Evolutionary conservation across 2,113 vertebrate species (phyloP), one percentile per base, ranked within the genome.

Genomic region (Nibea coibor): DNA sequence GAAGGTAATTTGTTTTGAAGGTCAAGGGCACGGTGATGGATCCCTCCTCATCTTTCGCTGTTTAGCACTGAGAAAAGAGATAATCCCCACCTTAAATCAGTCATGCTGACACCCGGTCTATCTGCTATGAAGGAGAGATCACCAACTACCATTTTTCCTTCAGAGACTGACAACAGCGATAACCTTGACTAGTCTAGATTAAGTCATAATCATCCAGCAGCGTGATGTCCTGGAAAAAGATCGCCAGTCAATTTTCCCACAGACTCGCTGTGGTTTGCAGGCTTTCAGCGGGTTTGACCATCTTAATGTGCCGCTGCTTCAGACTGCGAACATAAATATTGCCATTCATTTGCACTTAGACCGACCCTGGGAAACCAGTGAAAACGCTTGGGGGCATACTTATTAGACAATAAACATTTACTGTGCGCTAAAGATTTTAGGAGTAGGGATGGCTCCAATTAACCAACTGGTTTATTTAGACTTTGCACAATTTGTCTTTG

Each of bases 131-230:
- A 1, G 61, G 31, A 76, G 28, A 54, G 14, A 78, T 73, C 48
- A 35, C 64, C 48, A 16, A 12, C 48, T 3, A 17, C 31, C n/a
- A 5, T 64, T 63, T 70, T 10, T 22, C 28, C 12, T 19, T 3
- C 1, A 47, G 28, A 72, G 53, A 54, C 43, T 67, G 61, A 80
- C 82, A 78, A 64, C 45, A 42, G 48, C 6, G 43, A 72, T 90
- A 83, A 90, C 90, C 85, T 88, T 86, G 85, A 88, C 59, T 42
- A 74, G 31, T 28, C 53, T 68, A 67, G 64, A 75, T 74, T 80
- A 59, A 83, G 67, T 66, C 57, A 50, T 77, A 75, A 82, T 56
- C 59, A 72, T 42, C 26, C 65, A 74, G 76, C 24, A 28, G 50
- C 39, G 17, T 12, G 47, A 20, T 16, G 72, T 14, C 67, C 48